These are phyloP conservation scores for Typhlichthys subterraneus DNA, from an alignment of 2,797 vertebrate genomes.

Conservation along the genomic window DNA sequence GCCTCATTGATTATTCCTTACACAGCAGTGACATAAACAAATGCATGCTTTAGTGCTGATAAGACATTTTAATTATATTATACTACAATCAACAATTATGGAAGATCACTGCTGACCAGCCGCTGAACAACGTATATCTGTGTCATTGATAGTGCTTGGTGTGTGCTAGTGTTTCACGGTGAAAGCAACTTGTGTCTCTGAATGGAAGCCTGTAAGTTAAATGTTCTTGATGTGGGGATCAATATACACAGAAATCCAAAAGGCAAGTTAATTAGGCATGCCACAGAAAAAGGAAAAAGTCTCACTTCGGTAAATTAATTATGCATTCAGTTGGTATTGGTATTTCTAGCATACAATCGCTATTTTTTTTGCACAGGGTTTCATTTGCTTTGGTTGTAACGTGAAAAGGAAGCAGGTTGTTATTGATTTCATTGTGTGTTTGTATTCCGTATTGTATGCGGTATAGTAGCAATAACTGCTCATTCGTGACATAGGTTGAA, in stretches of 20 bases:
- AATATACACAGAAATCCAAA: slow-evolving; percentile 22
- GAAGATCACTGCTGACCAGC: background rate
- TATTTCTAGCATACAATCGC: slow-evolving; percentile 9
- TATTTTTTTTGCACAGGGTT: slow-evolving; percentile 13
- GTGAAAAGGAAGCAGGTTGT: slow-evolving; percentile 13
- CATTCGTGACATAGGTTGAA: slow-evolving; percentile 19
- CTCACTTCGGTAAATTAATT: slow-evolving; percentile 22
- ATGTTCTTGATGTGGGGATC: slow-evolving; percentile 22
- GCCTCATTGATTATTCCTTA: too few species aligned
- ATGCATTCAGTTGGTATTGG: slow-evolving; percentile 27
- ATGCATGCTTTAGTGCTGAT: too few species aligned
- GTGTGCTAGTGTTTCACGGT: background rate
- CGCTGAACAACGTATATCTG: background rate
- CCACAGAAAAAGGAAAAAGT: slow-evolving; percentile 20
- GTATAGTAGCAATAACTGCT: slow-evolving; percentile 9
- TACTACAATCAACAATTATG: background rate
- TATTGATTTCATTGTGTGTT: slow-evolving; percentile 42
- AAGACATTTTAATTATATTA: slow-evolving; percentile 7
- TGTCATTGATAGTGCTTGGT: slow-evolving; percentile 4
- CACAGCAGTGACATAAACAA: too few species aligned
- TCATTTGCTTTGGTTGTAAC: slow-evolving; percentile 14
- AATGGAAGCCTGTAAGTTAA: slow-evolving; percentile 18
- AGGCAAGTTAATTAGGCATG: slow-evolving; percentile 28
- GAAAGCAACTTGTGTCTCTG: slow-evolving; percentile 5
- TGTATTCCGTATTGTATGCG: slow-evolving; percentile 17